Percentiles rank a stretch among this genome's conserved stretches.
These are phyloP conservation scores for Ectemnius cavifrons DNA, from an alignment of 2,888 invertebrate species.

Conservation along the genomic window DNA sequence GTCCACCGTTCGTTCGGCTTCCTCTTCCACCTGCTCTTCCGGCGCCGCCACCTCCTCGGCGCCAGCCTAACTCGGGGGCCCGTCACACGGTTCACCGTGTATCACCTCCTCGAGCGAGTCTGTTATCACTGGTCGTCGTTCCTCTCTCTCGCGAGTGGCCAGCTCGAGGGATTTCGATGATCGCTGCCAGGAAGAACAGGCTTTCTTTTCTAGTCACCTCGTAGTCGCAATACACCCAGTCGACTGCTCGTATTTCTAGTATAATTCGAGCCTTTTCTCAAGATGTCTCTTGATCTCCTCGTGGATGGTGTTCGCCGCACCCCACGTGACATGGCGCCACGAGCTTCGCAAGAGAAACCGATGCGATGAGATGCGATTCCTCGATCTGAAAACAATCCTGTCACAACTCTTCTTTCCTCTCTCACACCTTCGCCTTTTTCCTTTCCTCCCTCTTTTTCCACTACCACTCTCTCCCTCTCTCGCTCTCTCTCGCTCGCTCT, in stretches of 20 bases:
- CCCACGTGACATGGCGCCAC: slow-evolving; percentile 56
- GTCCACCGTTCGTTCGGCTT: slow-evolving; percentile 40
- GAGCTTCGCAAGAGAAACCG: slow-evolving; percentile 15
- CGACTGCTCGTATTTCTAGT: slow-evolving; percentile 39
- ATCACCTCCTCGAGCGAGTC: slow-evolving; percentile 34
- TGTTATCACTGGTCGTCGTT: no score
- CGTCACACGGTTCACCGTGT: slow-evolving; percentile 58
- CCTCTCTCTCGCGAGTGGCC: no score
- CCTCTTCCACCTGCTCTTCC: slow-evolving; percentile 50
- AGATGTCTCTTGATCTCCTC: slow-evolving; percentile 29
- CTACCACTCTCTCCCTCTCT: no score
- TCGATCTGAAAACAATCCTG: slow-evolving; percentile 51
- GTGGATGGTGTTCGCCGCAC: slow-evolving; percentile 30
- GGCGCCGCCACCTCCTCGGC: slow-evolving; percentile 42
- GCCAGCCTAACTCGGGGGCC: slow-evolving; percentile 55
- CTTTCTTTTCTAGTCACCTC: slow-evolving; percentile 42
- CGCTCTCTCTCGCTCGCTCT: no score
- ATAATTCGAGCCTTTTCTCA: no score
- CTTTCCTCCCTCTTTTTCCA: no score
- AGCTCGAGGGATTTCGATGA: no score
- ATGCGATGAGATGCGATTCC: slow-evolving; percentile 22
- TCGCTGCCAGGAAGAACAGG: no score
- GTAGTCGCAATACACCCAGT: slow-evolving; percentile 49
- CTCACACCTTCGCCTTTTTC: slow-evolving; percentile 14
- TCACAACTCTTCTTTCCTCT: slow-evolving; percentile 20